These are phyloP conservation scores for Catalaphyllia jardinei DNA, from an alignment of 64 coral and sea anemone genomes.

Conservation along the genomic window DNA sequence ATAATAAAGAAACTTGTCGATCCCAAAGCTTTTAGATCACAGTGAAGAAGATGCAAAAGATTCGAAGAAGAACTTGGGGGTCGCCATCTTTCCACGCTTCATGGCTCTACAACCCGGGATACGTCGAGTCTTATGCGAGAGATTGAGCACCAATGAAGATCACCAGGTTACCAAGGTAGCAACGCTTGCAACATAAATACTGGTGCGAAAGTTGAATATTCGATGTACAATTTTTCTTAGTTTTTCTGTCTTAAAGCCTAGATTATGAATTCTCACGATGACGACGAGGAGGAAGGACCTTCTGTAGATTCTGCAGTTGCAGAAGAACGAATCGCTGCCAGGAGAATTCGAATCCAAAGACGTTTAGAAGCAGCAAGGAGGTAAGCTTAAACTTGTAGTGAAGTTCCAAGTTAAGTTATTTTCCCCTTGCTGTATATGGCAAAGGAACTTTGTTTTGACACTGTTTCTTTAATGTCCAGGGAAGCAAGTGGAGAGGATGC, in stretches of 20 bases:
- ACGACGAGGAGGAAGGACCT: conserved; percentile 95
- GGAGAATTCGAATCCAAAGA: conserved; percentile 92
- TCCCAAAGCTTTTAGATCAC: too few relatives aligned
- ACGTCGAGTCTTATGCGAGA: background rate
- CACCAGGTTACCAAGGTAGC: conserved; percentile 56
- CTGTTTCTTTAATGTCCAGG: conserved; percentile 21
- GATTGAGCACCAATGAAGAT: conserved; percentile 28
- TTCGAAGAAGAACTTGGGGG: too few relatives aligned
- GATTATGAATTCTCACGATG: conserved; percentile 92
- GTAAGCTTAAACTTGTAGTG: conserved; percentile 47
- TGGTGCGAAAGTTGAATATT: background rate
- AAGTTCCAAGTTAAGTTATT: too few relatives aligned
- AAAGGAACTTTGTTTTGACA: background rate
- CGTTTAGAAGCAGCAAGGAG: conserved; percentile 91
- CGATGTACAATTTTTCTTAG: background rate
- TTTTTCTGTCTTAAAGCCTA: background rate
- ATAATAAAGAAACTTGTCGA: too few relatives aligned
- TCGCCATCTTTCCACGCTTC: background rate
- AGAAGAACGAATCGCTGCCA: conserved; percentile 94
- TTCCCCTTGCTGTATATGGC: too few relatives aligned
- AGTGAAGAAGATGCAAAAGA: too few relatives aligned
- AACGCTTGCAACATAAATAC: conserved; percentile 28
- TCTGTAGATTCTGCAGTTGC: conserved; percentile 92
- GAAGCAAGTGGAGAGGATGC: conserved; percentile 94
- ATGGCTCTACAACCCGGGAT: background rate